Conservation (phyloP, 2,113 vertebrate genomes). For the Corythaixoides concolor region DNA sequence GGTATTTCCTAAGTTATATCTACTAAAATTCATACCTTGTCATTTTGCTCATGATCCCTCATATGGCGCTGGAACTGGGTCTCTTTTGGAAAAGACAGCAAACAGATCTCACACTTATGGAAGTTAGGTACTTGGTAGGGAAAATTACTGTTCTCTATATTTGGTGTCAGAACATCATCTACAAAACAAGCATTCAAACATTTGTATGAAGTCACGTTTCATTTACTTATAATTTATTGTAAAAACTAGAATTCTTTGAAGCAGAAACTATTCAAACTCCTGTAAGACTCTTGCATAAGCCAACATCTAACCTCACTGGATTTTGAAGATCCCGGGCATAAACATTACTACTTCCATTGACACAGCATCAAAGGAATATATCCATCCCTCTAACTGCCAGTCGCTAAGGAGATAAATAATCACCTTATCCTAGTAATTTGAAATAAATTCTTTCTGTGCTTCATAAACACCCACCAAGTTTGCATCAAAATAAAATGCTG, state of each 20-base stretch:
- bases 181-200: slow-evolving; percentile 42
- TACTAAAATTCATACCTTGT: slow-evolving; percentile 82
- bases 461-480: background rate
- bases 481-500: background rate
- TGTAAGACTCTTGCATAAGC: background rate
- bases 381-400: background rate
- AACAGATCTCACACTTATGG: slow-evolving; percentile 89
- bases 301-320: background rate
- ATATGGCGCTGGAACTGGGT: slow-evolving; percentile 94
- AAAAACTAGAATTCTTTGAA: background rate
- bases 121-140: slow-evolving; percentile 79
- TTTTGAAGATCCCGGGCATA: background rate
- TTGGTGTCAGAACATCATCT: slow-evolving; percentile 77
- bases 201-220: background rate
- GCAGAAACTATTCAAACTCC: background rate
- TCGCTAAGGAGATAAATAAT: background rate
- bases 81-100: slow-evolving; percentile 87
- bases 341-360: background rate
- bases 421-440: background rate
- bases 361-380: background rate
- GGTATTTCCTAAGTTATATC: background rate
- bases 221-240: background rate
- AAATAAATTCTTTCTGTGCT: background rate
- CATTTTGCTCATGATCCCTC: slow-evolving; percentile 91
- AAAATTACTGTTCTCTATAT: slow-evolving; percentile 74